These are phyloP conservation scores for Helarctos malayanus DNA, from an alignment of 2,797 vertebrate genomes.

Conservation along the genomic window DNA sequence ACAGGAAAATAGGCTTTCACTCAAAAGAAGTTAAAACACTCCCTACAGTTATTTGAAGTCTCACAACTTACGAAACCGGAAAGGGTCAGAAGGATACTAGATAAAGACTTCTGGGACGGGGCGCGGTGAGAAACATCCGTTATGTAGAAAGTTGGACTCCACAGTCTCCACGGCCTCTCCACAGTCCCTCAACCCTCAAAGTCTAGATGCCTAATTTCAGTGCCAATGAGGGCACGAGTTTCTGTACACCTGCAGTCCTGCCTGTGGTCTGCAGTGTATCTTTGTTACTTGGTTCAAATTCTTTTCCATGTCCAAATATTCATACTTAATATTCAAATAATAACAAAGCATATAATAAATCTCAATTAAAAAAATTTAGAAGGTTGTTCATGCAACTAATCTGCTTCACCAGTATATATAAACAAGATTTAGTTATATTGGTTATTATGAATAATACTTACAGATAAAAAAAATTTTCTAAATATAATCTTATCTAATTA, in stretches of 20 bases:
- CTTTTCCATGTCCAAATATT: not conserved
- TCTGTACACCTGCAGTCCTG: not conserved
- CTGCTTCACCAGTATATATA: not conserved
- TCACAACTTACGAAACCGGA: not conserved
- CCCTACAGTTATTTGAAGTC: not conserved
- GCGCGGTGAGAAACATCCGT: not conserved
- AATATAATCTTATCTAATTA: conserved; percentile 57
- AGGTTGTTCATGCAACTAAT: not conserved
- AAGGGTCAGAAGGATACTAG: not conserved
- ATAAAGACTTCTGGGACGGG: not conserved
- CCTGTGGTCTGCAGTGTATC: not conserved
- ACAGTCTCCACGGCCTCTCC: not conserved
- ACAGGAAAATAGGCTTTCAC: not conserved
- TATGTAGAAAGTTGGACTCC: not conserved
- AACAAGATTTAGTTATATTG: not conserved
- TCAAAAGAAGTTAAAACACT: not conserved
- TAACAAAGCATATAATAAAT: conserved; percentile 9
- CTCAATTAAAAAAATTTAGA: conserved; percentile 2
- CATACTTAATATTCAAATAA: not conserved
- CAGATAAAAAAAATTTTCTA: conserved; percentile 54
- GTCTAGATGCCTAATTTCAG: not conserved
- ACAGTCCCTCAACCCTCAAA: not conserved
- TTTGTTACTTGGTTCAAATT: not conserved
- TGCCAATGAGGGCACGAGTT: not conserved
- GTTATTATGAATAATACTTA: not conserved